Base-by-base conservation (phyloP, 2,797 vertebrate species). In the Ctenopoma multispine region DNA sequence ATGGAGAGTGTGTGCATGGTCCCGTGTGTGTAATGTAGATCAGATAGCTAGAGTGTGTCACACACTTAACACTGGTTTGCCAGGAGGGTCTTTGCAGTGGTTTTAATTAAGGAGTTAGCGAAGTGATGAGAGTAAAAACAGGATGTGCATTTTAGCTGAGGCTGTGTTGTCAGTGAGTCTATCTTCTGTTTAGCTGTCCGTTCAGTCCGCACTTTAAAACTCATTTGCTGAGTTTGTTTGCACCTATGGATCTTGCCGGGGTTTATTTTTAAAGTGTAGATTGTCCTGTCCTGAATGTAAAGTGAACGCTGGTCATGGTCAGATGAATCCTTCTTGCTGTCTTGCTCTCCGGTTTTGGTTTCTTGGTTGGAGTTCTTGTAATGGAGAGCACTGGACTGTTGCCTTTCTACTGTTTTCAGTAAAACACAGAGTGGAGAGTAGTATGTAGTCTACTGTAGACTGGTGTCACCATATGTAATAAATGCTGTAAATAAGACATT, bases 371-470 rank as follows among this genome's bases (percentile, higher is more conserved):
- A 38, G 18, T 15, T 43, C 64, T 70, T 74, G 70, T 29, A 46
- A 68, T 54, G 48, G 21, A 36, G 56, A 31, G 31, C 13, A 18
- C 31, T 43, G 58, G 43, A 64, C 63, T 50, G 74, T 75, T 84
- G 78, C 57, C 75, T 81, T 82, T 59, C 38, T 80, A 7, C 65
- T 71, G 51, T 59, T 75, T 21, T 69, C 56, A 71, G 55, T 80
- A 13, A 64, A 61, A 64, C 27, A n/a, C 21, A 46, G 36, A 58
- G n/a, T 23, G 20, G 43, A 61, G 14, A 29, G 3, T 21, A 15
- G 41, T 14, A 34, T 0, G 2, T 23, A 48, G 29, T 56, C 29
- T 11, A 38, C 20, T 31, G 46, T 46, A 65, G 40, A 71, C 58
- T 46, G 49, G 43, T 51, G 15, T 66, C 48, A 53, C 6, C 0